phyloP scores from a whole-genome alignment of 2,888 invertebrate genomes.

The Scaptomyza flava region DNA sequence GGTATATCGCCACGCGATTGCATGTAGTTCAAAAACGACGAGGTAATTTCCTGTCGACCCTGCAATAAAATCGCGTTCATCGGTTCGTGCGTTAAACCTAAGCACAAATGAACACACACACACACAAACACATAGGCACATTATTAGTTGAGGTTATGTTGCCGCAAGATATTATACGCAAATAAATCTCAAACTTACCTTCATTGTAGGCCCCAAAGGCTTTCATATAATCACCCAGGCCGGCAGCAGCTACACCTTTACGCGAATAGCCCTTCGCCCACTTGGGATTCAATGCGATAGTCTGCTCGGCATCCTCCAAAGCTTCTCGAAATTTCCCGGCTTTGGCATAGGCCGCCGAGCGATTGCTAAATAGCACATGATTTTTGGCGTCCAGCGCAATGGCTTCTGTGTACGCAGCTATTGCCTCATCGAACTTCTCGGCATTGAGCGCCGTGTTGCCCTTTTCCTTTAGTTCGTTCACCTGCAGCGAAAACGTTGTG shows the following conservation, averaged over 20 bases:
- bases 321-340: slow-evolving; percentile 90
- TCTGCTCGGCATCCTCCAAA: slow-evolving; percentile 93
- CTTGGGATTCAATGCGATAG: slow-evolving; percentile 91
- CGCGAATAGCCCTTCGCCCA: slow-evolving; percentile 96
- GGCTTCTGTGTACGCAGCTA: slow-evolving; percentile 92
- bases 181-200: slow-evolving; percentile 80
- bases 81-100: slow-evolving; percentile 88
- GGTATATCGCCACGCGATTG: slow-evolving; percentile 68
- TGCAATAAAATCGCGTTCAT: slow-evolving; percentile 83
- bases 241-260: slow-evolving; percentile 93
- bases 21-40: slow-evolving; percentile 72
- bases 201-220: slow-evolving; percentile 91
- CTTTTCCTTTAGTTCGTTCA: slow-evolving; percentile 92
- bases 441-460: slow-evolving; percentile 93
- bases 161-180: slow-evolving; percentile 5
- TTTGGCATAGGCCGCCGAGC: slow-evolving; percentile 96
- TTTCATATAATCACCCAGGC: slow-evolving; percentile 89
- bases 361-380: slow-evolving; percentile 95
- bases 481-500: slow-evolving; percentile 85
- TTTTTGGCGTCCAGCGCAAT: slow-evolving; percentile 91
- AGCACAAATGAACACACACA: slow-evolving; percentile 14
- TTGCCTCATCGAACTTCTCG: slow-evolving; percentile 91
- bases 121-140: slow-evolving; percentile 9
- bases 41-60: slow-evolving; percentile 81
- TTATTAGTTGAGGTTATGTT: slow-evolving; percentile 70